phyloP scores from a whole-genome alignment of 2,797 vertebrate species.

The Danionella dracula region DNA sequence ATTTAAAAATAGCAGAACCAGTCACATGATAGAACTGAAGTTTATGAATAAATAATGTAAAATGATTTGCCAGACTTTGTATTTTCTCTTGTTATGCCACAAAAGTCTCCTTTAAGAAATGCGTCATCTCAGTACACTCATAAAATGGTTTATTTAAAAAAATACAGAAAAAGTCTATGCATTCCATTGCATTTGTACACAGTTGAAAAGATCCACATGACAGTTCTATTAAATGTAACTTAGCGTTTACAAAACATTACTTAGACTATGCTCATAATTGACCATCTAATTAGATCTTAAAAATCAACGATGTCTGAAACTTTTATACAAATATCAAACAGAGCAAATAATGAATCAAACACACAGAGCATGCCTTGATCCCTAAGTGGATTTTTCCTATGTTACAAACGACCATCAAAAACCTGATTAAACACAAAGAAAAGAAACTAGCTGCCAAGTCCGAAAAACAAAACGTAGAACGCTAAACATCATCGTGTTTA shows the following conservation, averaged over 20 bases:
- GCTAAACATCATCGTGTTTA: background rate
- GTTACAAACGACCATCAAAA: conserved; percentile 46
- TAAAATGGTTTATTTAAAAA: conserved; percentile 94
- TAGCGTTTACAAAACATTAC: conserved; percentile 45
- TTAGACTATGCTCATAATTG: conserved; percentile 34
- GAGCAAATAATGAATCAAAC: conserved; percentile 37
- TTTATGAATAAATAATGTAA: background rate
- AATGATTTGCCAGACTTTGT: background rate
- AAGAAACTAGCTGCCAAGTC: conserved; percentile 38
- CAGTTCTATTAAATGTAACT: conserved; percentile 40
- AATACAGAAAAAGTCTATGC: conserved; percentile 73
- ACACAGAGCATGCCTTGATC: conserved; percentile 51
- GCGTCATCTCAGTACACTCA: conserved; percentile 41
- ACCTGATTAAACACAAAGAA: background rate
- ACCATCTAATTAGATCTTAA: conserved; percentile 28
- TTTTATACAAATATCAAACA: conserved; percentile 48
- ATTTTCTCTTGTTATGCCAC: background rate
- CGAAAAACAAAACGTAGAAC: conserved; percentile 28
- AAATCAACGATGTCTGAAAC: conserved; percentile 29
- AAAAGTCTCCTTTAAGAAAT: background rate
- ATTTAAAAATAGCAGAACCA: no score
- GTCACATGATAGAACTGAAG: background rate
- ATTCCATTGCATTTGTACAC: conserved; percentile 64
- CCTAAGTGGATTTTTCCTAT: conserved; percentile 43
- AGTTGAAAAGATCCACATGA: conserved; percentile 47